Evolutionary conservation across 2,888 invertebrate genomes (phyloP), one percentile per base, ranked within the genome.

Genomic region (Drosophila monieri): DNA sequence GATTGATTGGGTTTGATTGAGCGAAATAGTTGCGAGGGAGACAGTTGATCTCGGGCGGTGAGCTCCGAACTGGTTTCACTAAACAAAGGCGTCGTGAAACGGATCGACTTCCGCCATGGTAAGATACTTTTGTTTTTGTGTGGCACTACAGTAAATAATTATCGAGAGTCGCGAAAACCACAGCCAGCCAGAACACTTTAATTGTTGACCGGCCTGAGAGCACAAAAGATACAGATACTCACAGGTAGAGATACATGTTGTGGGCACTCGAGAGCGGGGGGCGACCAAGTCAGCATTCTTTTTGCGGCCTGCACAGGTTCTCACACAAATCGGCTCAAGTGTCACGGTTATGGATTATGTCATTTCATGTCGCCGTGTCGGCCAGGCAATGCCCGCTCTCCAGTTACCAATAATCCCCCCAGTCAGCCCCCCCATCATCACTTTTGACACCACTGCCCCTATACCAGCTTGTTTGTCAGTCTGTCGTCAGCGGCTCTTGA

Each of bases 1-100:
- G 78, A 81, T 81, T 81, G 86, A 81, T 86, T 81, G 81, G 74
- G 59, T 76, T 80, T 76, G 86, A 86, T 81, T 84, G 80, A 72
- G 72, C 78, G 66, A 54, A 49, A 23, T 68, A 83, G 68, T 64
- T 80, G 83, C 66, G 71, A 69, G 83, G 80, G 84, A 64, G 65
- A 64, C 80, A 70, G 74, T 57, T 59, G 56, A 73, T 62, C 73
- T 44, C 64, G 21, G 54, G 44, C 57, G 65, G 65, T 49, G 23
- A 67, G 44, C 61, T 37, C 47, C 56, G 74, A 85, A 80, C 85
- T 81, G 80, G 80, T 80, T 80, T 80, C 49, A 18, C 71, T 69
- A 69, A 35, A 83, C 83, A 74, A 83, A 80, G 68, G 55, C 77
- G 66, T 55, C 46, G 37, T 18, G 21, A 54, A 41, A 15, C 58